Base-by-base conservation (phyloP, 1,140 invertebrate genomes). In the Conopomorpha cramerella region DNA sequence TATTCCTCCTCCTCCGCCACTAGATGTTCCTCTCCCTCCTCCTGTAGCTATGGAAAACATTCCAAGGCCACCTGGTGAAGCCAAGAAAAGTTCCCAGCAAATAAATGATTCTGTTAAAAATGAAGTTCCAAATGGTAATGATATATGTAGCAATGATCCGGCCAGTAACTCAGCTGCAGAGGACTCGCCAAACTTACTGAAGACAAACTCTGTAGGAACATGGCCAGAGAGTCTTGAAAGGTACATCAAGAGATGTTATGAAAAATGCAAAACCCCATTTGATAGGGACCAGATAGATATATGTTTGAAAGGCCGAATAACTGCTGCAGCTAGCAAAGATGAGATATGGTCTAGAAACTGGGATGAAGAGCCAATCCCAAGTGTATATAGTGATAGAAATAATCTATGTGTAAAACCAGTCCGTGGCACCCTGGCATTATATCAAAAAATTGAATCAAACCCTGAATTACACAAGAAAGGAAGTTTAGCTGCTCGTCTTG, bases 211-310 rank as follows among this genome's bases (percentile, higher is more conserved):
- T 16, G 74, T 77, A 29, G 80, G 79, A 44, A 68, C 68, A n/a
- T 90, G 88, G 88, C 88, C 89, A 1, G 83, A 87, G 32, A 86
- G 85, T 37, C 60, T 91, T 16, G 87, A 90, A 56, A 84, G 89
- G 40, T 98, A 96, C 76, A 93, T 97, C 8, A 88, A 90, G 50
- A 84, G 90, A 44, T 95, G 93, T 55, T 98, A 96, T 80, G 86
- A 87, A 23, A 92, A 92, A 74, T 96, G 93, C 58, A 85, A 85
- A 50, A 91, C 91, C 8, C 81, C 85, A 36, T 83, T 92, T 36
- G 92, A 97, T 66, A 92, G 94, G 74, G 92, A 98, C 81, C 87
- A 93, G 62, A 92, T 98, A 35, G 92, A 96, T 62, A 92, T 93
- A 39, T 90, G 94, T 46, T 77, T 98, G 17, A 96, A 96, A 68